Conservation (phyloP, 2,888 invertebrate species). For the Diploptera punctata region DNA sequence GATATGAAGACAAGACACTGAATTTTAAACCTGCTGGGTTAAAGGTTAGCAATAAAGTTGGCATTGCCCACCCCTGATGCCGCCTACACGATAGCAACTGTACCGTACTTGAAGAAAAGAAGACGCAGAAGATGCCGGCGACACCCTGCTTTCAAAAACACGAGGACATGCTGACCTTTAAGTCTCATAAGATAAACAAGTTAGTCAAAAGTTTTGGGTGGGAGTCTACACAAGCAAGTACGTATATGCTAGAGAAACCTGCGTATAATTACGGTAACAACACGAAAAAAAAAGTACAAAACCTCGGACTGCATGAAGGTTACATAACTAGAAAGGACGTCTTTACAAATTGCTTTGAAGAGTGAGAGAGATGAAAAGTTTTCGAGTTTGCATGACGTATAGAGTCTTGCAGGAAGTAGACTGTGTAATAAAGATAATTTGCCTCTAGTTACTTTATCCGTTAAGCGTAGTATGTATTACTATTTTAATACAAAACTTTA, state of each 20-base stretch:
- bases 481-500: too few relatives aligned
- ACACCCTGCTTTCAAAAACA: constrained; percentile 11
- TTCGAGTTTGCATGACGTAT: too few relatives aligned
- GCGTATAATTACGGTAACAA: background rate
- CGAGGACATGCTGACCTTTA: background rate
- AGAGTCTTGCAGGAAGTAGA: too few relatives aligned
- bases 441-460: too few relatives aligned
- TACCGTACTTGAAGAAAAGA: background rate
- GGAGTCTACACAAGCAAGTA: background rate
- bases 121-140: too few relatives aligned
- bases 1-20: too few relatives aligned
- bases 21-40: too few relatives aligned
- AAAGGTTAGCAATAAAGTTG: too few relatives aligned
- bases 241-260: background rate
- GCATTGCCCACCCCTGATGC: background rate
- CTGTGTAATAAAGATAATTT: too few relatives aligned
- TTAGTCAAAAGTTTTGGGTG: background rate
- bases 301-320: background rate
- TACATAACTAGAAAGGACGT: constrained; percentile 3
- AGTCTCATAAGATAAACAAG: background rate
- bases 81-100: background rate
- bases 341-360: too few relatives aligned
- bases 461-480: too few relatives aligned
- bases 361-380: too few relatives aligned
- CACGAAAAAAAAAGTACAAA: background rate